Evolutionary conservation across 1,140 invertebrate species (phyloP).

Genomic region (Phthorimaea operculella): DNA sequence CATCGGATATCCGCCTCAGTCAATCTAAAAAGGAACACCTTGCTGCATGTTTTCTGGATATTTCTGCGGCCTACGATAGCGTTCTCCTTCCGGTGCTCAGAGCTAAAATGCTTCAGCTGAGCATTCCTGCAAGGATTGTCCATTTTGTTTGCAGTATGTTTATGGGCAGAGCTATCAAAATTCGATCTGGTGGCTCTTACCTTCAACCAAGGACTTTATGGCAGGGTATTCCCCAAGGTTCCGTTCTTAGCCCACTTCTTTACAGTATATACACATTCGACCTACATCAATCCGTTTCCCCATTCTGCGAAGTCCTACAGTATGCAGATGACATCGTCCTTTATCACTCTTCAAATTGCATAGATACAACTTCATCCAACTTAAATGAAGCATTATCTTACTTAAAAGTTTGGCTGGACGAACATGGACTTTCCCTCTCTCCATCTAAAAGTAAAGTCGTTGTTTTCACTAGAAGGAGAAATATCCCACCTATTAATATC

Average conservation of each 20-base stretch:
- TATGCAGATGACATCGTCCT: too few species aligned
- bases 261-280: conserved; percentile 8
- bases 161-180: conserved; percentile 1
- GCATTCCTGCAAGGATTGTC: conserved; percentile 11
- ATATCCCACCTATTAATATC: too few species aligned
- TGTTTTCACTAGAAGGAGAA: conserved; percentile 4
- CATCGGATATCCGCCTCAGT: conserved; percentile 16
- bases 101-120: conserved; percentile 14
- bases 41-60: conserved; percentile 16
- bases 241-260: conserved; percentile 17
- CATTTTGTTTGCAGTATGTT: conserved; percentile 14
- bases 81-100: conserved; percentile 18
- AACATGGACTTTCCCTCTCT: conserved; percentile 10
- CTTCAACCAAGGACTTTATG: conserved; percentile 9
- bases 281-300: too few species aligned
- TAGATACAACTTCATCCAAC: too few species aligned
- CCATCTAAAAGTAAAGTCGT: conserved; percentile 14
- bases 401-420: too few species aligned
- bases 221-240: conserved; percentile 18
- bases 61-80: conserved; percentile 21
- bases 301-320: too few species aligned
- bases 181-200: background rate
- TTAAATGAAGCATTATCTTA: too few species aligned
- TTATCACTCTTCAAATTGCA: too few species aligned
- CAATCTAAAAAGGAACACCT: conserved; percentile 13